Evolutionary conservation across 1,140 invertebrate species (phyloP), one percentile per base, ranked within the genome.

Genomic region (Drosophila pseudoananassae): DNA sequence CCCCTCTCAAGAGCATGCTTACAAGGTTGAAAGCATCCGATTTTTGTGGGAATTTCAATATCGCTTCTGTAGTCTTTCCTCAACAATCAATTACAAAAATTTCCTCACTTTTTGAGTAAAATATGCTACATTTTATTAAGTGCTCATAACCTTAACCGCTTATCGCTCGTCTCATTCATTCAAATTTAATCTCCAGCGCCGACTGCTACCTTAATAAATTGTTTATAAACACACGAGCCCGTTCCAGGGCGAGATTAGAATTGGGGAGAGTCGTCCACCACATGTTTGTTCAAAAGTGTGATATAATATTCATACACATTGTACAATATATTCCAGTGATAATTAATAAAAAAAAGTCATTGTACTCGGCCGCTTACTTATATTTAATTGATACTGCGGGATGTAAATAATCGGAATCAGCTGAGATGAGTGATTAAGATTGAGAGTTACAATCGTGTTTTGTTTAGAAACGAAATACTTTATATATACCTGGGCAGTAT

Each of bases 271-370:
- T 20, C 20, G 20, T 20, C 20, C 25, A 27, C 25, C 12, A 15
- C 14, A 25, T 33, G 36, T 23, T 12, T 47, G 23, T 12, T 40
- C 25, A 36, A 63, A 46, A 6, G 15, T 43, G 58, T 65, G 59
- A 53, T 50, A 75, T 75, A 75, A 58, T 61, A 72, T 49, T 51
- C 50, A 36, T 36, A 36, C 10, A 12, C 33, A 36, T 36, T n/a
- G 10, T 36, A 36, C 33, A 36, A 36, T 36, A 12, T 36, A n/a
- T 12, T 36, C 12, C 33, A n/a, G 17, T 50, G 17, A 63, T 63
- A 73, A 84, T 79, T 63, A 60, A 68, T 60, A 58, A n/a, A 23
- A 64, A 64, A 53, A 47, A 33, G 29, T 87, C 77, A 87, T 64
- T 60, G 82, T 55, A 58, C 73, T 65, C 63, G 36, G 49, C 27